These are phyloP conservation scores for Ectemnius lituratus DNA, from an alignment of 2,888 invertebrate genomes.

Conservation along the genomic window DNA sequence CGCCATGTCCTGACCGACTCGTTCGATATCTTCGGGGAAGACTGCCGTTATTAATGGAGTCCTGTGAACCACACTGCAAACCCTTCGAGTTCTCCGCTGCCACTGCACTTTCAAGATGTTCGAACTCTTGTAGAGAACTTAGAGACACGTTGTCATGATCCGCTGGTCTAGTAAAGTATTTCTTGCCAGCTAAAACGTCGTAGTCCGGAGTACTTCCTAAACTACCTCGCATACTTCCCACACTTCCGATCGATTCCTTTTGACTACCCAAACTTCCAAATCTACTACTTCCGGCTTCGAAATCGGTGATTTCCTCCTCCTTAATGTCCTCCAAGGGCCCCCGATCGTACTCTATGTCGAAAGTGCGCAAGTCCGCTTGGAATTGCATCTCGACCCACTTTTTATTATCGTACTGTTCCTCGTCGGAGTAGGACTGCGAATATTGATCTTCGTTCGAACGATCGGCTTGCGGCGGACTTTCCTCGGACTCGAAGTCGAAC, in stretches of 20 bases:
- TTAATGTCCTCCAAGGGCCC: slow-evolving; percentile 94
- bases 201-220: slow-evolving; percentile 95
- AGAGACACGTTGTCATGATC: slow-evolving; percentile 96
- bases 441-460: slow-evolving; percentile 73
- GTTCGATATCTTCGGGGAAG: slow-evolving; percentile 85
- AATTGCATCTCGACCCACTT: slow-evolving; percentile 95
- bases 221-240: slow-evolving; percentile 89
- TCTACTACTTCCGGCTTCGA: slow-evolving; percentile 86
- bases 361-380: slow-evolving; percentile 83
- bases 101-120: slow-evolving; percentile 92
- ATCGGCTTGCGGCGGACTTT: slow-evolving; percentile 72
- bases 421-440: slow-evolving; percentile 74
- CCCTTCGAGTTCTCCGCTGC: slow-evolving; percentile 85
- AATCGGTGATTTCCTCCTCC: slow-evolving; percentile 93
- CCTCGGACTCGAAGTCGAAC: slow-evolving; percentile 75
- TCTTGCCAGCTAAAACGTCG: slow-evolving; percentile 90
- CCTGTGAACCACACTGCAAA: slow-evolving; percentile 87
- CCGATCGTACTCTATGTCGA: slow-evolving; percentile 89
- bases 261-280: slow-evolving; percentile 89
- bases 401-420: slow-evolving; percentile 81
- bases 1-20: slow-evolving; percentile 87
- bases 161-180: slow-evolving; percentile 88
- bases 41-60: slow-evolving; percentile 90
- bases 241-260: slow-evolving; percentile 88
- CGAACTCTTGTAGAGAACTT: slow-evolving; percentile 96